Evolutionary conservation across 2,888 invertebrate genomes (phyloP), one percentile per base, ranked within the genome.

Genomic region (Furcula furcula): DNA sequence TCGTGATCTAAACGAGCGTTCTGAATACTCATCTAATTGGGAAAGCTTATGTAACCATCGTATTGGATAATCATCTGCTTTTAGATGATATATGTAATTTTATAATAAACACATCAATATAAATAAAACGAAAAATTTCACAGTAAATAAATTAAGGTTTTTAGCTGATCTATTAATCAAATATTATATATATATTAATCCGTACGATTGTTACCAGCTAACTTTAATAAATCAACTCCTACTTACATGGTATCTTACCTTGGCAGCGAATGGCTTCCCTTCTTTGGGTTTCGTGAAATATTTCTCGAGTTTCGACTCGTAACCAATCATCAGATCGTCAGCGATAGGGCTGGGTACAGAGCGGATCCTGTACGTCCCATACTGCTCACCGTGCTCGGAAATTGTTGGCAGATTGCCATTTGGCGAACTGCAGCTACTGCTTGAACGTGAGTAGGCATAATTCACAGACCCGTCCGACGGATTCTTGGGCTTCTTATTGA

Each of bases 401-500:
- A 88, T 88, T 1, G 87, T 87, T 1, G 88, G 87, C 50, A 88
- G 56, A 46, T 86, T 85, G 3, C 77, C 77, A 39, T 74, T 84
- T 0, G 88, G 87, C 1, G 88, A 87, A 44, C 87, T 87, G 47
- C 85, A 85, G 38, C 75, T 81, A 52, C 86, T 87, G 31, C 83
- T 87, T 1, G 86, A 86, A 7, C 84, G 66, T 4, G 88, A 87
- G 40, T 87, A 80, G 3, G 81, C 81, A 44, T 88, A 88, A 48
- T 88, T 84, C 1, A 81, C 63, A 0, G 88, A 86, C 1, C 87
- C 88, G 42, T 88, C 88, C 0, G 79, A 41, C 1, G 84, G 84
- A 39, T 88, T 87, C 47, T 78, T 84, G 1, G 85, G 74, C 34
- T 86, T 88, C 51, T 88, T 88, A 9, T 73, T 76, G 44, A 84